Conservation (phyloP, 2,797 vertebrate species). For the Enteromius fasciolatus region DNA sequence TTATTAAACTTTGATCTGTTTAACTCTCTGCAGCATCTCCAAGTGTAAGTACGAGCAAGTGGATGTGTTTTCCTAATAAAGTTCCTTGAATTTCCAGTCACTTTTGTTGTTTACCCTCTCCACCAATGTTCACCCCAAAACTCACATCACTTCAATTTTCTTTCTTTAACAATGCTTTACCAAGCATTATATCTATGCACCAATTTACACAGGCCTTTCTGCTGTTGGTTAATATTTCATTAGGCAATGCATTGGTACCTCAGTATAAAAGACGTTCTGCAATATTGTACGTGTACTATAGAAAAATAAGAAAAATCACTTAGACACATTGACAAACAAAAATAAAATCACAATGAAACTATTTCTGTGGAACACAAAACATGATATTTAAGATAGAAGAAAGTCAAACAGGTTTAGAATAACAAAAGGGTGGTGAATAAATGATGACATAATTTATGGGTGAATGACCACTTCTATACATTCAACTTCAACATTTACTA, state of each 20-base stretch:
- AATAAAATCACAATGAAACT: neutral
- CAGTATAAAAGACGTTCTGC: neutral
- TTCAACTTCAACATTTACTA: neutral
- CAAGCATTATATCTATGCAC: slow-evolving; percentile 30
- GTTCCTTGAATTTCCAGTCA: neutral
- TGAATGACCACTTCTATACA: neutral
- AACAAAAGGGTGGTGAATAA: neutral
- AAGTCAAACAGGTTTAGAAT: neutral
- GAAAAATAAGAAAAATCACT: neutral
- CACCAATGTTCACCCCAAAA: neutral
- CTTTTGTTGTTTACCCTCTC: neutral
- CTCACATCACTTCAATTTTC: neutral
- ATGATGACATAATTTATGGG: neutral
- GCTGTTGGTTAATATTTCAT: slow-evolving; percentile 53
- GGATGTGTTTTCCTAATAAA: slow-evolving; percentile 22
- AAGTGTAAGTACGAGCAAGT: slow-evolving; percentile 20
- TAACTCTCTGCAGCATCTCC: slow-evolving; percentile 48
- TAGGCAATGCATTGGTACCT: slow-evolving; percentile 37
- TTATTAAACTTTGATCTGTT: slow-evolving; percentile 59
- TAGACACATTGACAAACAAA: neutral
- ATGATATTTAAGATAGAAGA: neutral
- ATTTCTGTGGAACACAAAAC: neutral
- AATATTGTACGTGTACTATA: neutral
- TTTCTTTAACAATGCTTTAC: neutral
- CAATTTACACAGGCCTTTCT: slow-evolving; percentile 20